phyloP scores from a whole-genome alignment of 2,888 invertebrate species.

The Calameuta pallipes region DNA sequence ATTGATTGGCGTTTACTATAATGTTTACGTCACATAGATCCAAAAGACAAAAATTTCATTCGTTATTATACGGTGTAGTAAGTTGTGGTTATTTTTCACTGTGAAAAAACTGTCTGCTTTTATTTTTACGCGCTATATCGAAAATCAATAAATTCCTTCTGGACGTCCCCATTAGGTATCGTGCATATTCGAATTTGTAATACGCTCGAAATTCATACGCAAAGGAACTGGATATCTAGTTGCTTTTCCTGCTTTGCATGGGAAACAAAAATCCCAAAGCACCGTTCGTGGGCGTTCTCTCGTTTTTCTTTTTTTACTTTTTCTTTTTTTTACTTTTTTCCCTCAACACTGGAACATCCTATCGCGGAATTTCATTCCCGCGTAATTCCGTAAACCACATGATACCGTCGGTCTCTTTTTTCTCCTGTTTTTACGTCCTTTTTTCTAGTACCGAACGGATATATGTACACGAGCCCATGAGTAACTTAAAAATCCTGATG shows the following conservation, averaged over 20 bases:
- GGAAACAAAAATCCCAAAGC: background rate
- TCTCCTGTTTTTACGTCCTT: background rate
- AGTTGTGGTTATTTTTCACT: background rate
- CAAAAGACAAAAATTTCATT: background rate
- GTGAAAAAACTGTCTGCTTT: background rate
- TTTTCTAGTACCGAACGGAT: background rate
- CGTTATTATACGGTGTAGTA: too few species aligned
- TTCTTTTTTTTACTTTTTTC: background rate
- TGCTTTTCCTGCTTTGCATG: background rate
- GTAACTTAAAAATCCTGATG: background rate
- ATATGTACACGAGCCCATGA: background rate
- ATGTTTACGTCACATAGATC: background rate
- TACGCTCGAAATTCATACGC: background rate
- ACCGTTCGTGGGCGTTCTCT: background rate
- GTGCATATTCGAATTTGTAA: background rate
- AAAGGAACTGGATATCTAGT: background rate
- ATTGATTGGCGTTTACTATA: background rate
- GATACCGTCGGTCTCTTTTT: background rate
- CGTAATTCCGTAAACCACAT: background rate
- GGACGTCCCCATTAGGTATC: background rate
- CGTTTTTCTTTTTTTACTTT: background rate
- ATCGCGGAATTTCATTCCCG: background rate
- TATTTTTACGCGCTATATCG: background rate
- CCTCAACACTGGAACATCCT: background rate
- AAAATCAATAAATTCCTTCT: background rate